Evolutionary conservation across 1,140 invertebrate genomes (phyloP), one percentile per base, ranked within the genome.

Genomic region (Hormaphis cornu): DNA sequence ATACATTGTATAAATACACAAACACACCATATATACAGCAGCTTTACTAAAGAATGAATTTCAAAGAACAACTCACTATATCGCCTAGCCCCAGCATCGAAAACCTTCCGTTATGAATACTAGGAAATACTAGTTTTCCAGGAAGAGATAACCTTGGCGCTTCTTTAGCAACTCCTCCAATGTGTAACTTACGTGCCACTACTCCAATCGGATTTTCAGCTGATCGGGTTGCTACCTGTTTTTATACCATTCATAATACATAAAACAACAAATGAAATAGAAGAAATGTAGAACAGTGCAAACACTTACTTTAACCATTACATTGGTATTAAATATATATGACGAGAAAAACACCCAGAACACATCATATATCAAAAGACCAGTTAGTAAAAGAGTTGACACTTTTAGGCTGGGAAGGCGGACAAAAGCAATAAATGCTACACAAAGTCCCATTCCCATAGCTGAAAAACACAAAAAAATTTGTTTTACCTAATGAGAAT

Each of bases 291-390:
- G 0, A 44, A 20, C 0, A 0, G 2, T 2, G 7, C 28, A 9
- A 46, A 61, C 8, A 72, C 74, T 83, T 73, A 91, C 90, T 82
- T 96, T 96, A 69, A 98, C 94, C 95, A 98, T 98, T 66, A 98
- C 93, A 77, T 98, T 98, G 75, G 95, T 93, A 81, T 92, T 97
- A 82, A 97, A 98, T 76, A 98, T 95, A 77, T 97, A 97, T 0
- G 93, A 95, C 6, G 94, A 97, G 82, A 97, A 97, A 80, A 98
- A 97, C 24, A 97, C 95, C 95, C 95, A 97, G 81, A 98, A 97
- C 33, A 97, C 94, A 80, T 98, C 95, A 78, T 98, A 98, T 52
- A 98, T 89, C 48, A 97, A 86, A 73, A 97, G 83, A 33, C 94
- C 95, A 50, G 94, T 95, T 72, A 97, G 84, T 66, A 97, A 83